phyloP scores from a whole-genome alignment of 1,140 invertebrate genomes.

The Pseudomyrmex sp. region DNA sequence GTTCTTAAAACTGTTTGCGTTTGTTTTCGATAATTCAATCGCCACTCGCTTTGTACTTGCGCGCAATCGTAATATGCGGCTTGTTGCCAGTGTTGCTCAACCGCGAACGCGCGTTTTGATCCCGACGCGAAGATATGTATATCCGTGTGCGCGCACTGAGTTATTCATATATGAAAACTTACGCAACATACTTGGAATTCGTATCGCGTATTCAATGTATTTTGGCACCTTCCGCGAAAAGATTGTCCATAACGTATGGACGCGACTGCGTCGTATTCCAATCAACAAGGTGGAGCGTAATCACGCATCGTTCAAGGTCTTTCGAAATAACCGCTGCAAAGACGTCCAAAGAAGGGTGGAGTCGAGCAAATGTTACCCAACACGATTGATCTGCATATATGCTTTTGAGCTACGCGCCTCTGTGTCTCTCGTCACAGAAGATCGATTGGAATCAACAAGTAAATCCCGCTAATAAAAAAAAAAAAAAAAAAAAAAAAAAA shows the following conservation, averaged over 20 bases:
- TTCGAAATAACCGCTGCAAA: slow-evolving; percentile 32
- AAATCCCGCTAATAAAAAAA: no score
- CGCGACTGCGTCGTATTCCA: not conserved
- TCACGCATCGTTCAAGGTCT: slow-evolving; percentile 30
- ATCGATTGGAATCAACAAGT: no score
- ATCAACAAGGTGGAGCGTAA: slow-evolving; percentile 5
- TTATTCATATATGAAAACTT: slow-evolving; percentile 34
- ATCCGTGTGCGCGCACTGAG: not conserved
- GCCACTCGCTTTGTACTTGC: no score
- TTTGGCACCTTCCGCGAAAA: slow-evolving; percentile 44
- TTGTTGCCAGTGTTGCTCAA: not conserved
- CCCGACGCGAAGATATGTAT: not conserved
- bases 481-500: no score
- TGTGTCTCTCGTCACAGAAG: no score
- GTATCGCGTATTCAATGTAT: not conserved
- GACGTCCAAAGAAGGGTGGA: not conserved
- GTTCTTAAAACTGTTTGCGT: no score
- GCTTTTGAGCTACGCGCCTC: no score
- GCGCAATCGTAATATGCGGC: not conserved
- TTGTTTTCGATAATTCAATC: no score
- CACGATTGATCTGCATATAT: not conserved
- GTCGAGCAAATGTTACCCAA: not conserved
- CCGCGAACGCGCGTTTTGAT: not conserved
- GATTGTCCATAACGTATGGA: not conserved
- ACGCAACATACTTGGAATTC: not conserved